Conservation (phyloP, 2,888 invertebrate genomes). For the Choristoneura rosaceana region DNA sequence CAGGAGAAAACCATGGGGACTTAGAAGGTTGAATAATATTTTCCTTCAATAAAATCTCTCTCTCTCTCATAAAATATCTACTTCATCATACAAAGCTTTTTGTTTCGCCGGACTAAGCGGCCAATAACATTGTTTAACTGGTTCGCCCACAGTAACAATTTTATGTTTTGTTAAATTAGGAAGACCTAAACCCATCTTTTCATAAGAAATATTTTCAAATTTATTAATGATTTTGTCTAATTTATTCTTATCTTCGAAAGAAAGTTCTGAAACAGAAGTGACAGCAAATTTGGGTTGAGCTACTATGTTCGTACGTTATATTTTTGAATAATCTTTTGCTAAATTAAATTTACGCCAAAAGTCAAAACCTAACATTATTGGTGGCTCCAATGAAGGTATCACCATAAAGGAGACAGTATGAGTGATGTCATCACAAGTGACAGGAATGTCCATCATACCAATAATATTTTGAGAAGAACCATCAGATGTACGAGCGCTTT, state of each 20-base stretch:
- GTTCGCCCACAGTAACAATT: no score
- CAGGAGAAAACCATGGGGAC: no score
- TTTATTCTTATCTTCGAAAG: neutral
- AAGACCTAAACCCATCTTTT: no score
- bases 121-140: no score
- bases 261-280: slow-evolving; percentile 8
- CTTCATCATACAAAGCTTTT: no score
- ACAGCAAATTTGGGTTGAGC: neutral
- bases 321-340: slow-evolving; percentile 12
- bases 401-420: slow-evolving; percentile 1
- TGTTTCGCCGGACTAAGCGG: no score
- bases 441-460: slow-evolving; percentile 5
- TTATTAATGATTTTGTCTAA: slow-evolving; percentile 1
- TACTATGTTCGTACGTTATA: neutral
- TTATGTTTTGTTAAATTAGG: no score
- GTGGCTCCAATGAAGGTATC: slow-evolving; percentile 17
- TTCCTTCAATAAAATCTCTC: no score
- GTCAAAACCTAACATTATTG: slow-evolving; percentile 19
- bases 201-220: neutral
- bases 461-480: neutral
- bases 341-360: slow-evolving; percentile 19
- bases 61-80: no score
- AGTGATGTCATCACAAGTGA: neutral
- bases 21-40: no score
- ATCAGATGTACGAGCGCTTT: slow-evolving; percentile 13